Percentiles rank a stretch among this genome's conserved stretches.
Conservation (phyloP, 2,797 vertebrate species). For the Hypotaenidia philippensis region DNA sequence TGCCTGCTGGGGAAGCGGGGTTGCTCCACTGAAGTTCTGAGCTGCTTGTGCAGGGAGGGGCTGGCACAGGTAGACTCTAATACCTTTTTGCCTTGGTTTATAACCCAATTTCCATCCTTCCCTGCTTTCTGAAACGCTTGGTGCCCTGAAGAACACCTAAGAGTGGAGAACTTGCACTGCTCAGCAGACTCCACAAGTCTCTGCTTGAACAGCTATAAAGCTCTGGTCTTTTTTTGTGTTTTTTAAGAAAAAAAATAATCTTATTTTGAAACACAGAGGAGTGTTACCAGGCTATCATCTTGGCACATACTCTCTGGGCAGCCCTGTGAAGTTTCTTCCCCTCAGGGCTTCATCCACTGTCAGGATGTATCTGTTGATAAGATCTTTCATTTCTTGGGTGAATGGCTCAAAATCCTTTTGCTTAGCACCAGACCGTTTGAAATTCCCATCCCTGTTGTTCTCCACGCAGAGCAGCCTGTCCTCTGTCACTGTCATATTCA, state of each 20-base stretch:
- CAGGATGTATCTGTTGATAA: conserved; percentile 89
- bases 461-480: conserved; percentile 92
- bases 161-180: conserved; percentile 6
- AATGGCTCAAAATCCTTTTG: conserved; percentile 89
- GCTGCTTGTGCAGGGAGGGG: neutral
- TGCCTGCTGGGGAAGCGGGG: neutral
- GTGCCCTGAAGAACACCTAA: neutral
- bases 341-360: conserved; percentile 90
- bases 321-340: conserved; percentile 88
- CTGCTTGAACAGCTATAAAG: neutral
- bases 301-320: conserved; percentile 91
- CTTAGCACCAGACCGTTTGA: conserved; percentile 86
- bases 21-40: neutral
- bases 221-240: neutral
- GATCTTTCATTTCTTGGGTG: conserved; percentile 89
- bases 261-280: neutral
- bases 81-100: neutral
- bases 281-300: conserved; percentile 84
- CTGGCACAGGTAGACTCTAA: neutral
- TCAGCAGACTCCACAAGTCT: conserved; percentile 18
- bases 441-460: conserved; percentile 94
- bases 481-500: conserved; percentile 87
- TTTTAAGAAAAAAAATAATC: neutral
- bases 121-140: conserved; percentile 9
- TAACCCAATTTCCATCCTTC: conserved; percentile 14